Percentiles rank a stretch among this genome's conserved stretches.
Evolutionary conservation across 1,140 invertebrate species (phyloP).

Genomic region (Euura lappo): DNA sequence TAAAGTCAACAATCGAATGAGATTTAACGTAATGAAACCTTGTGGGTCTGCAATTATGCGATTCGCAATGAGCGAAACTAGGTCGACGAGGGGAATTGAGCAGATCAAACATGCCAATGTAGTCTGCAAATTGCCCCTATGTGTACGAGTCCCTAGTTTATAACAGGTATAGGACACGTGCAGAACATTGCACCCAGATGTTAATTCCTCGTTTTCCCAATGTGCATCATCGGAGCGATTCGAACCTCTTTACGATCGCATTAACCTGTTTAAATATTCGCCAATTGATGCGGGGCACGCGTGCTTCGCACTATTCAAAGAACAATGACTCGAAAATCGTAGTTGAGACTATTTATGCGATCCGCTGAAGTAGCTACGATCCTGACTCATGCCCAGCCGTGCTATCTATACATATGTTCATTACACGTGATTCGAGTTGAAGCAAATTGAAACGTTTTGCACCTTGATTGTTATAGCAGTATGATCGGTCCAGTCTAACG

Average conservation of each 20-base stretch:
- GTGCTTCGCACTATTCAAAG: background rate
- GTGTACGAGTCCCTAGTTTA: background rate
- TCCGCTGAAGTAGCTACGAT: background rate
- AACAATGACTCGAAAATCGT: background rate
- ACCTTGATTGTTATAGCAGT: background rate
- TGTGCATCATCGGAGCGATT: background rate
- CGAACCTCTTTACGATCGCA: background rate
- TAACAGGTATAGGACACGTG: background rate
- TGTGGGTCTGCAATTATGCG: too few species aligned
- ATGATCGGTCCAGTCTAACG: too few species aligned
- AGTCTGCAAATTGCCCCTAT: background rate
- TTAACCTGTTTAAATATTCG: background rate
- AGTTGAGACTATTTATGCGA: background rate
- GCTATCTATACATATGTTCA: background rate
- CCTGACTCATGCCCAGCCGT: background rate
- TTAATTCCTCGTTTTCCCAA: background rate
- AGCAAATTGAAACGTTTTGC: background rate
- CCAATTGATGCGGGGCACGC: background rate
- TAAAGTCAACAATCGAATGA: too few species aligned
- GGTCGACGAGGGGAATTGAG: background rate
- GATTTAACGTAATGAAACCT: too few species aligned
- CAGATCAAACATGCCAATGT: background rate
- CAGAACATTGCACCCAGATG: background rate
- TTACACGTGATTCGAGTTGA: background rate
- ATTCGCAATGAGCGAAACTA: background rate